phyloP scores from a whole-genome alignment of 2,888 invertebrate species.

The Leptopilina drosophilae region DNA sequence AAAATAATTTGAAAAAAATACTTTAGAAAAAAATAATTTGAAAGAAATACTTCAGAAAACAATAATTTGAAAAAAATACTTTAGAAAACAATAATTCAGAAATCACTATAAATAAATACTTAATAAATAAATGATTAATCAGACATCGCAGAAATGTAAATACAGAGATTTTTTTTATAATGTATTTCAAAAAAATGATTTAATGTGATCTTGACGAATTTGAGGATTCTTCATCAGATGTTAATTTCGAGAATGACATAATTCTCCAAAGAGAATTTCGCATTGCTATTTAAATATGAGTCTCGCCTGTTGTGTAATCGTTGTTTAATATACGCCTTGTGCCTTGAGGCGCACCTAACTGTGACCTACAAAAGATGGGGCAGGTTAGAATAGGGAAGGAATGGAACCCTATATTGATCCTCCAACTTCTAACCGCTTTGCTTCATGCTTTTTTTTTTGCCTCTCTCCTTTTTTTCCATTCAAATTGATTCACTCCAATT shows the following conservation, averaged over 20 bases:
- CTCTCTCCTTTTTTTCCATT: not conserved
- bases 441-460: too few relatives aligned
- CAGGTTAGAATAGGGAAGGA: conserved; percentile 15
- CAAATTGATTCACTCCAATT: conserved; percentile 12
- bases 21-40: too few relatives aligned
- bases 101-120: too few relatives aligned
- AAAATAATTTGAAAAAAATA: too few relatives aligned
- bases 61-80: too few relatives aligned
- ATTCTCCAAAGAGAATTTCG: not conserved
- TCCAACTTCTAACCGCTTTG: conserved; percentile 20
- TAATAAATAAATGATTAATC: too few relatives aligned
- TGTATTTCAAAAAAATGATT: not conserved
- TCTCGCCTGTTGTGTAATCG: conserved; percentile 5
- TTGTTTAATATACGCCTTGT: conserved; percentile 5
- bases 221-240: not conserved
- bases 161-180: not conserved
- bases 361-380: conserved; percentile 31
- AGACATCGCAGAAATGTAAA: too few relatives aligned
- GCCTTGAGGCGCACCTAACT: conserved; percentile 22
- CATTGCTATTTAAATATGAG: conserved; percentile 1
- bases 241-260: conserved; percentile 4
- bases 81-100: too few relatives aligned
- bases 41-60: too few relatives aligned
- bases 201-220: not conserved
- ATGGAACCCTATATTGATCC: conserved; percentile 25